Base-by-base conservation (phyloP, 2,888 invertebrate genomes). In the Drosophila buzzatii region DNA sequence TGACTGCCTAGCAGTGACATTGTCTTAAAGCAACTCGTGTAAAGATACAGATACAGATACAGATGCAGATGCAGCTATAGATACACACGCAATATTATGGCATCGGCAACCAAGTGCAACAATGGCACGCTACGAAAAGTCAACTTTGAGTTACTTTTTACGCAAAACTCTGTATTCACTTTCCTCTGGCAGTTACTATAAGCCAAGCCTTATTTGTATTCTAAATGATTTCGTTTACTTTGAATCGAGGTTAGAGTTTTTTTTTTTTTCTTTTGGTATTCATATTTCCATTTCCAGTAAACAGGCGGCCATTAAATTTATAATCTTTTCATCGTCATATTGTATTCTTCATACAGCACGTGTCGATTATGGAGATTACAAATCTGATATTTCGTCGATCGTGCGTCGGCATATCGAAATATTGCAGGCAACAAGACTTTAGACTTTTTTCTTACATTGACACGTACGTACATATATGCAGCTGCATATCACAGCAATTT, bases 1-100 rank as follows among this genome's bases (percentile, higher is more conserved):
- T 35, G 16, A 37, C 16, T 39, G 35, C 31, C 20, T 60, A 71
- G 39, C 76, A 76, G 62, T 76, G 76, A 68, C 72, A 76, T 74
- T 74, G 74, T 56, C 60, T 70, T 73, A 14, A 9, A 33, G 59
- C 62, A 62, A 49, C 59, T 33, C 61, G 12, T 16, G 47, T 6
- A 39, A 23, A 27, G 27, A 27, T 27, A 27, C 23, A 23, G 23
- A 23, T 23, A 23, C 53, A 37, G 37, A 39, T 39, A 23, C 16
- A 55, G 53, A 39, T 53, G 39, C 23, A 27, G 23, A n/a, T 39
- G 14, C 51, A 52, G 35, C 18, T 35, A 53, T 10, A 52, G 37
- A 60, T 68, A 44, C 51, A 42, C 56, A 57, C 60, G 47, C 35
- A 69, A 63, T 49, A 31, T 71, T 59, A 71, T 55, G 57, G 51